phyloP scores from a whole-genome alignment of 2,888 invertebrate species.

The Drosophila lutescens region DNA sequence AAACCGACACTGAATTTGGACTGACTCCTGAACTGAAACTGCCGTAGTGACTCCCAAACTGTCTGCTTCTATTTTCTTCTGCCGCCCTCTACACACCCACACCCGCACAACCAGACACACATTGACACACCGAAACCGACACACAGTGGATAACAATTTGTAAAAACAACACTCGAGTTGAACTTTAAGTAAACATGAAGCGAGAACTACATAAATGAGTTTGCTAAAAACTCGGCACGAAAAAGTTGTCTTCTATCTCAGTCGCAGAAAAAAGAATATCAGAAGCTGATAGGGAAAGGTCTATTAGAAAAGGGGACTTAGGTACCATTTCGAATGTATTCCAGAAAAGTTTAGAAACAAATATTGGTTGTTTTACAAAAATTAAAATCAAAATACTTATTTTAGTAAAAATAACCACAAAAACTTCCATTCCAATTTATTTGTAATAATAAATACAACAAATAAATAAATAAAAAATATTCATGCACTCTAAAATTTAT shows the following conservation, averaged over 20 bases:
- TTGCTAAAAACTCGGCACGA: slow-evolving; percentile 72
- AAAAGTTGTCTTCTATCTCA: slow-evolving; percentile 32
- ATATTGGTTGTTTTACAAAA: too few relatives aligned
- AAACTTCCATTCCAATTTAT: too few relatives aligned
- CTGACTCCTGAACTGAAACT: slow-evolving; percentile 25
- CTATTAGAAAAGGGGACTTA: slow-evolving; percentile 10
- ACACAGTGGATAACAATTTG: slow-evolving; percentile 70
- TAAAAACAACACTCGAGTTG: slow-evolving; percentile 78
- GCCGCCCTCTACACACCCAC: slow-evolving; percentile 11
- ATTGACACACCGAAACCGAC: slow-evolving; percentile 9
- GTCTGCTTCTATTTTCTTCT: slow-evolving; percentile 40
- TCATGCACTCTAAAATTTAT: too few relatives aligned
- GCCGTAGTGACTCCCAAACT: slow-evolving; percentile 35
- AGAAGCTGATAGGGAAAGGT: slow-evolving; percentile 10
- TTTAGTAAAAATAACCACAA: too few relatives aligned
- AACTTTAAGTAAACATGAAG: slow-evolving; percentile 78
- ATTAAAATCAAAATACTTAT: too few relatives aligned
- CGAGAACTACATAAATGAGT: slow-evolving; percentile 79
- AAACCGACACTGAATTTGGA: slow-evolving; percentile 24
- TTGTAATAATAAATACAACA: too few relatives aligned
- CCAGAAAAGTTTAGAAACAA: too few relatives aligned
- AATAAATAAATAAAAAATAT: too few relatives aligned
- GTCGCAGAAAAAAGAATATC: slow-evolving; percentile 7
- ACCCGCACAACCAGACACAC: slow-evolving; percentile 1
- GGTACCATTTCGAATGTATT: slow-evolving; percentile 7